phyloP scores from a whole-genome alignment of 2,888 invertebrate genomes.

The Tetropium fuscum region DNA sequence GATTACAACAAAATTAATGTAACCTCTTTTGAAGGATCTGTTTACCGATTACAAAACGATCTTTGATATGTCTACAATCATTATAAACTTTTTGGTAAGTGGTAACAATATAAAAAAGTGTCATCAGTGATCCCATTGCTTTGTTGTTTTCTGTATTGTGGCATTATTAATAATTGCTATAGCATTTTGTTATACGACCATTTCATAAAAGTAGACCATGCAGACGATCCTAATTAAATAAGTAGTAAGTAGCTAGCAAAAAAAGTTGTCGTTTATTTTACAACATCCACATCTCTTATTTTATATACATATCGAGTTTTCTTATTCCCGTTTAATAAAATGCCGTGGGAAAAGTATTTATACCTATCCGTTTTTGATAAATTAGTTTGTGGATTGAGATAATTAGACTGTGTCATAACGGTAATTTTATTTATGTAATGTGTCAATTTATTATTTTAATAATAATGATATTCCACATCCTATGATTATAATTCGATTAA shows the following conservation, averaged over 20 bases:
- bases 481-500: neutral
- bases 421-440: constrained; percentile 1
- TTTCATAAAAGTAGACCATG: neutral
- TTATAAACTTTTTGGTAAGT: neutral
- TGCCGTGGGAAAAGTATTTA: constrained; percentile 36
- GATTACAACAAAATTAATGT: too few species aligned
- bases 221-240: constrained; percentile 31
- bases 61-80: neutral
- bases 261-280: constrained; percentile 33
- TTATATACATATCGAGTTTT: constrained; percentile 36
- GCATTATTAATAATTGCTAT: neutral
- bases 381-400: neutral
- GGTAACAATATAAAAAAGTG: neutral
- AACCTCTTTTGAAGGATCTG: too few species aligned
- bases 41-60: too few species aligned
- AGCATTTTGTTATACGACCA: neutral
- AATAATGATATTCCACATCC: neutral
- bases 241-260: too few species aligned
- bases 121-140: neutral
- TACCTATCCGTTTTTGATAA: constrained; percentile 20
- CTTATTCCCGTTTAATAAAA: constrained; percentile 22
- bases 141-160: neutral
- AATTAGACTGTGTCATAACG: too few species aligned
- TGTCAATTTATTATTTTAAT: neutral
- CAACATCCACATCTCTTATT: constrained; percentile 31